Evolutionary conservation across 2,113 vertebrate genomes (phyloP), one percentile per base, ranked within the genome.

Genomic region (Albula glossodonta): DNA sequence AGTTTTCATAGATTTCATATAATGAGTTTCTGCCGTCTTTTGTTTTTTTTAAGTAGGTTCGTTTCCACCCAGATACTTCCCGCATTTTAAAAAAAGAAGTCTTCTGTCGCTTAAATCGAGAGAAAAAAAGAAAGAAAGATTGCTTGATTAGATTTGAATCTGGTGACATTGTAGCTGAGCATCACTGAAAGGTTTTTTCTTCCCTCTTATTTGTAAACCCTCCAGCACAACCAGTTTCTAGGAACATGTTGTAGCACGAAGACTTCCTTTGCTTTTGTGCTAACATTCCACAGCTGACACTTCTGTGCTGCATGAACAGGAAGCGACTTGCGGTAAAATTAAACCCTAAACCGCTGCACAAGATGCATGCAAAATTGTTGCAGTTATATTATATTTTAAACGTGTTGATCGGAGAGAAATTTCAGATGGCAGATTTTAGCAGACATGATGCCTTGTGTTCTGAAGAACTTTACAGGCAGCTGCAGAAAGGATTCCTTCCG

Each of bases 271-370:
- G 80, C 70, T 1, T 86, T 91, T 88, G 90, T 82, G 84, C 89
- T 51, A 80, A 90, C 89, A 74, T 91, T 90, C 85, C 90, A 84
- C 88, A 91, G 50, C 82, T 89, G 88, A 81, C 88, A 78, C 9
- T 15, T 74, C 82, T 51, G 87, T 89, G 87, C 70, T 82, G 84
- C 81, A 84, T 48, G 82, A 41, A 10, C 83, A 85, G 25, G 84
- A 89, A 89, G 57, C 70, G 86, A 63, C 5, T 48, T 85, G 2
- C 88, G n/a, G 31, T 82, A 7, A 70, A 51, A 6, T 6, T 49
- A 19, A 49, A 82, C 11, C 22, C n/a, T 4, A 2, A 81, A 82
- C 10, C 78, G 15, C 41, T 50, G 13, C 7, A 83, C 31, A 8
- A 50, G 78, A 50, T 50, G 2, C 50, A 2, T 17, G 79, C 63